phyloP scores from a whole-genome alignment of 1,140 invertebrate species.

The Pteromalus puparum region DNA sequence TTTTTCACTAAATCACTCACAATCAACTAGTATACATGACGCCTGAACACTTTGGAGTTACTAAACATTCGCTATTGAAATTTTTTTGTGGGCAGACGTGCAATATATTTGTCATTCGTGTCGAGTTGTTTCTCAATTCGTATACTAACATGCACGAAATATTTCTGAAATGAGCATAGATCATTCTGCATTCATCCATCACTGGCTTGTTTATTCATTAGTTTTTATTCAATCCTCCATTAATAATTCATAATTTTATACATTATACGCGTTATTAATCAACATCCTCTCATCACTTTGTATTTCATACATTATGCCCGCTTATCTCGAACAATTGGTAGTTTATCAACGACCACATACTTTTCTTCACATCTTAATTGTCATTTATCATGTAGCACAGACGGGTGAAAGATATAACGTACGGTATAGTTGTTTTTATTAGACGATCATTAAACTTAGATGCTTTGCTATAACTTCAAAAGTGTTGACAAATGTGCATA shows the following conservation, averaged over 20 bases:
- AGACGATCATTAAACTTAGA: background rate
- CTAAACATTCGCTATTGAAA: background rate
- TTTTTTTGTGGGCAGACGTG: background rate
- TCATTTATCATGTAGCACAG: background rate
- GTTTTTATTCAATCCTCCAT: background rate
- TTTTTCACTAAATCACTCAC: slow-evolving; percentile 20
- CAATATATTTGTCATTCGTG: slow-evolving; percentile 1
- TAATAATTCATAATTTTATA: slow-evolving; percentile 3
- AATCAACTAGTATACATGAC: background rate
- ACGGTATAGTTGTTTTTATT: background rate
- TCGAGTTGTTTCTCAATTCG: background rate
- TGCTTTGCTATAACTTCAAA: too few relatives aligned
- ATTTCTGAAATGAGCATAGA: background rate
- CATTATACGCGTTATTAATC: background rate
- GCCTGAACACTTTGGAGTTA: background rate
- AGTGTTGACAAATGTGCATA: too few relatives aligned
- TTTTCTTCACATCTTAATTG: background rate
- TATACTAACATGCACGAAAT: background rate
- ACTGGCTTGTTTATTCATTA: background rate
- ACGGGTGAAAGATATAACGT: too few relatives aligned
- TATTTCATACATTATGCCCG: background rate
- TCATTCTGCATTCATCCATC: background rate
- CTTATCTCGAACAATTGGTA: background rate
- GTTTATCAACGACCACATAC: background rate
- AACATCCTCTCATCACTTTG: slow-evolving; percentile 11